phyloP scores from a whole-genome alignment of 2,888 invertebrate genomes.

The Sphaerophoria rueppellii region DNA sequence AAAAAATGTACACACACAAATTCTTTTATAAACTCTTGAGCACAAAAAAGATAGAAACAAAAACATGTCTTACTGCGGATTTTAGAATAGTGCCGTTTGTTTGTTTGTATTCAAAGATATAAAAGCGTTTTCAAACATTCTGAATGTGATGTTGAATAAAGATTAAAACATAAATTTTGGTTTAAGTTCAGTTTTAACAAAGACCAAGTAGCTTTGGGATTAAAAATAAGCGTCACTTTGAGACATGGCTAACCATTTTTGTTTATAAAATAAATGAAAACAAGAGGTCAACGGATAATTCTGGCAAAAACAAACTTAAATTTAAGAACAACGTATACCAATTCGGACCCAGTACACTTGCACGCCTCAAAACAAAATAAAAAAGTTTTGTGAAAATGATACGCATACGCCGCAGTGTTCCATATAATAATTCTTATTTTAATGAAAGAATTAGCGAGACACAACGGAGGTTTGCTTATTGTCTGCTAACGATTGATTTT shows the following conservation, averaged over 20 bases:
- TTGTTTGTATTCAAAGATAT: not conserved
- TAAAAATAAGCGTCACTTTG: not conserved
- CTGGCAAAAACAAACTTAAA: too few species aligned
- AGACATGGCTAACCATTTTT: not conserved
- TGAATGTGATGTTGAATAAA: conserved; percentile 8
- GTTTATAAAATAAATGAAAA: too few species aligned
- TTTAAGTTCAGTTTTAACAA: not conserved
- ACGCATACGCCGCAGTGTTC: too few species aligned
- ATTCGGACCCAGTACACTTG: too few species aligned
- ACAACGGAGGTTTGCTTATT: too few species aligned
- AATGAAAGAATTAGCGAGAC: too few species aligned
- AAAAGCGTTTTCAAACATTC: conserved; percentile 14
- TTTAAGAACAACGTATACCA: too few species aligned
- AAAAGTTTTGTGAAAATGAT: too few species aligned
- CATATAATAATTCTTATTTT: too few species aligned
- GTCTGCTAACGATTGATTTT: too few species aligned
- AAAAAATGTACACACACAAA: conserved; percentile 24
- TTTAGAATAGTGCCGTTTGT: not conserved
- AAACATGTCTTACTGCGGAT: conserved; percentile 4
- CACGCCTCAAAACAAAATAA: too few species aligned
- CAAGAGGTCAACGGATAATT: too few species aligned
- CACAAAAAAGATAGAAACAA: conserved; percentile 10
- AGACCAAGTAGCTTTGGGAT: not conserved
- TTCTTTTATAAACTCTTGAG: conserved; percentile 48
- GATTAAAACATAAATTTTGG: conserved; percentile 32